phyloP scores from a whole-genome alignment of 1,140 invertebrate species.

The Bombus waltoni region DNA sequence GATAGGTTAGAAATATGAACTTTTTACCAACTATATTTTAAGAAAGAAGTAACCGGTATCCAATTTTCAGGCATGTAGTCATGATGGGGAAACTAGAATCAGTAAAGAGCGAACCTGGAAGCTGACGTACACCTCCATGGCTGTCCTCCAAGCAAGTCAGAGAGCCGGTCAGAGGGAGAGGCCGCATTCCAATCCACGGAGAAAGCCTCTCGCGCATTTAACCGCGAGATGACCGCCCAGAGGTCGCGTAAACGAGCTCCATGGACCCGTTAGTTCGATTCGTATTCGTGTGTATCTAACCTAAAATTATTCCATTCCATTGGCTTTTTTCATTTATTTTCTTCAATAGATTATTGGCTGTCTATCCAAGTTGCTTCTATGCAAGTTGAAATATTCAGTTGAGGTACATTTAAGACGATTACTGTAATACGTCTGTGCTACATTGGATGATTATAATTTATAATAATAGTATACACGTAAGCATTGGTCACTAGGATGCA shows the following conservation, averaged over 20 bases:
- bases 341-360: too few species aligned
- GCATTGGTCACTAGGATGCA: background rate
- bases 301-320: conserved; percentile 31
- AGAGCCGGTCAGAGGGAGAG: conserved; percentile 59
- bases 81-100: background rate
- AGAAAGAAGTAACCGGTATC: background rate
- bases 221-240: conserved; percentile 52
- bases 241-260: conserved; percentile 55
- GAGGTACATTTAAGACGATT: background rate
- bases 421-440: background rate
- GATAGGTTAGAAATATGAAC: background rate
- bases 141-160: conserved; percentile 34
- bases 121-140: conserved; percentile 55
- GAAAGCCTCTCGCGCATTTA: conserved; percentile 75
- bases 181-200: conserved; percentile 74
- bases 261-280: conserved; percentile 45
- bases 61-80: conserved; percentile 6
- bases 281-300: conserved; percentile 35
- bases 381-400: background rate
- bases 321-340: background rate
- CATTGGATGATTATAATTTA: background rate
- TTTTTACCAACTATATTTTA: too few species aligned
- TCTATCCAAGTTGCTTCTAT: background rate
- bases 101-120: conserved; percentile 51
- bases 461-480: background rate